Evolutionary conservation across 2,888 invertebrate genomes (phyloP), one percentile per base, ranked within the genome.

Genomic region (Leptinotarsa haldemani): DNA sequence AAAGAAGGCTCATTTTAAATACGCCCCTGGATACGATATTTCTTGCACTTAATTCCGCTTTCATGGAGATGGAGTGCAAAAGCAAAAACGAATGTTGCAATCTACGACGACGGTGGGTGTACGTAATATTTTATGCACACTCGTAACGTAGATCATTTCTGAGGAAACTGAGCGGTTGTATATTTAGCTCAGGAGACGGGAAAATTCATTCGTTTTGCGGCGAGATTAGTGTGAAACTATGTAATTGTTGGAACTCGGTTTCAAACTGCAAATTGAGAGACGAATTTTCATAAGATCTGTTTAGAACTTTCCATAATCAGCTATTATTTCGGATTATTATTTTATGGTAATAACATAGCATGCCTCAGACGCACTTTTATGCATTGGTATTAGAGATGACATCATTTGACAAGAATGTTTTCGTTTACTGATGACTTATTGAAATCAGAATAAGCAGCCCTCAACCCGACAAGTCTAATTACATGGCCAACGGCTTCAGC

Each of bases 31-130:
- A 80, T 79, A 79, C 77, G 77, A 80, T 83, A 82, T 83, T 81
- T 82, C 80, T 80, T 77, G 63, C 69, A 77, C 77, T 80, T 82
- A 82, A 82, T 83, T 82, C 80, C 81, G 77, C 77, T 75, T 82
- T 82, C 80, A 82, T 82, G 82, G 80, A 80, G 80, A 81, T 78
- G 81, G 77, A 80, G 80, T 80, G 79, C 80, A 79, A 80, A 79
- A 77, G 71, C 74, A 76, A 78, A 78, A 78, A 80, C 79, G 81
- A 82, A 82, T 81, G 80, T 79, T 80, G 74, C 78, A 80, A 80
- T 81, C 82, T 79, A 80, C 77, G 73, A 74, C 75, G 40, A 63
- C 69, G 74, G 65, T 71, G 47, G 50, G 46, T 69, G 65, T 71
- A 73, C 65, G 72, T 76, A 71, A 78, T 76, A 75, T 77, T 75